These are phyloP conservation scores for Zaprionus bogoriensis DNA, from an alignment of 2,888 invertebrate genomes.

Conservation along the genomic window DNA sequence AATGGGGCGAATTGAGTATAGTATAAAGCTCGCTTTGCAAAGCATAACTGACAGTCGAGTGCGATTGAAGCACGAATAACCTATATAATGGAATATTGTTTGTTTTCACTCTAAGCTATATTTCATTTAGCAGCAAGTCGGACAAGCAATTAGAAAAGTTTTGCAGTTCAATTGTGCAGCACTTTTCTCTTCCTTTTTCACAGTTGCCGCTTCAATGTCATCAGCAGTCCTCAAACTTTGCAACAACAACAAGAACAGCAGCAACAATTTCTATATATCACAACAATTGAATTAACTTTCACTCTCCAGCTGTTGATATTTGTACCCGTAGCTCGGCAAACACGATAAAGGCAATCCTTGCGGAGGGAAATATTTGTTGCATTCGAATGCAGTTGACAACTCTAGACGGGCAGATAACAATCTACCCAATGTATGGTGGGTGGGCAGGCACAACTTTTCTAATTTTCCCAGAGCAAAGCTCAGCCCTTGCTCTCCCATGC, in stretches of 20 bases:
- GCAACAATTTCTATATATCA: not conserved
- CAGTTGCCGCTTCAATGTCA: slow-evolving; percentile 39
- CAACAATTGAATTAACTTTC: slow-evolving; percentile 51
- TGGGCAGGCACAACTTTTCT: slow-evolving; percentile 41
- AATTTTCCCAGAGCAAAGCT: slow-evolving; percentile 17
- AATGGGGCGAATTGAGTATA: too few species aligned
- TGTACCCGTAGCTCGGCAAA: slow-evolving; percentile 43
- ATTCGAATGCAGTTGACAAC: slow-evolving; percentile 41
- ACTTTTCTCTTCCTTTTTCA: slow-evolving; percentile 27
- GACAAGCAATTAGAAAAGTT: slow-evolving; percentile 53
- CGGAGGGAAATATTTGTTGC: slow-evolving; percentile 1
- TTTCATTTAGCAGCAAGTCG: slow-evolving; percentile 8
- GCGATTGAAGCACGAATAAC: not conserved
- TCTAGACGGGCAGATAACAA: slow-evolving; percentile 15
- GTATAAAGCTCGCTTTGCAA: too few species aligned
- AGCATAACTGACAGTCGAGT: too few species aligned
- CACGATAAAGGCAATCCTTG: not conserved
- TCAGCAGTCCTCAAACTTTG: slow-evolving; percentile 11
- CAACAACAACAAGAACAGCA: slow-evolving; percentile 10
- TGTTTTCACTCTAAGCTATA: slow-evolving; percentile 7
- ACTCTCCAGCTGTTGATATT: slow-evolving; percentile 52
- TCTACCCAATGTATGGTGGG: slow-evolving; percentile 16
- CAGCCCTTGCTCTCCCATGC: not conserved
- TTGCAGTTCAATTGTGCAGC: slow-evolving; percentile 42
- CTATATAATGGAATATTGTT: not conserved